A percentile compares a stretch with the other conserved stretches of the same genome.
phyloP scores from a whole-genome alignment of 2,888 invertebrate genomes.

The Tipula lateralis region DNA sequence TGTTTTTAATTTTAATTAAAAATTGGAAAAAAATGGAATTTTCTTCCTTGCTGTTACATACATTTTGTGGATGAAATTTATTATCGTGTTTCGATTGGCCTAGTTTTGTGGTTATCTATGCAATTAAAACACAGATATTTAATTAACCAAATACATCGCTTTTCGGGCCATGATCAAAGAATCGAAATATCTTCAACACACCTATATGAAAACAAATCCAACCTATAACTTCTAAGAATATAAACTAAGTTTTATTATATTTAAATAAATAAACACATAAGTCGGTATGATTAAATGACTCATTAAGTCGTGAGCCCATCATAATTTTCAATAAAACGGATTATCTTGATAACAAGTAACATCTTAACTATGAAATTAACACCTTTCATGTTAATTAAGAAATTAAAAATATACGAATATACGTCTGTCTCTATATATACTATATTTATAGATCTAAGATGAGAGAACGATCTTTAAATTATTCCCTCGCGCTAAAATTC shows the following conservation, averaged over 20 bases:
- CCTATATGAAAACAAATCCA: background rate
- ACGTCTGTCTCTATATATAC: background rate
- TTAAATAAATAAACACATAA: background rate
- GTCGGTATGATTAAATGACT: background rate
- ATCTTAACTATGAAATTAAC: background rate
- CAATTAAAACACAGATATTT: background rate
- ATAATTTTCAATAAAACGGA: background rate
- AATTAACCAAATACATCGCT: background rate
- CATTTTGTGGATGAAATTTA: background rate
- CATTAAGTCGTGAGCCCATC: background rate
- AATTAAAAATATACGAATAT: background rate
- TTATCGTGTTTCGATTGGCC: background rate
- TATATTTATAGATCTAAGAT: background rate
- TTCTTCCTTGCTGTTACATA: background rate
- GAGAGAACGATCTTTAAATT: background rate
- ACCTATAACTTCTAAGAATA: background rate
- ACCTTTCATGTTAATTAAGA: background rate
- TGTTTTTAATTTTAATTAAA: conserved; percentile 19
- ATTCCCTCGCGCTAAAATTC: background rate
- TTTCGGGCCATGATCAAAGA: background rate
- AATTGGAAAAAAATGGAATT: background rate
- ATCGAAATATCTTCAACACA: background rate
- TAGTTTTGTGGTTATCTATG: background rate
- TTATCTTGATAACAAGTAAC: background rate
- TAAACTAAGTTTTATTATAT: background rate